phyloP scores from a whole-genome alignment of 2,888 invertebrate species.

The Hydropsyche betteni region DNA sequence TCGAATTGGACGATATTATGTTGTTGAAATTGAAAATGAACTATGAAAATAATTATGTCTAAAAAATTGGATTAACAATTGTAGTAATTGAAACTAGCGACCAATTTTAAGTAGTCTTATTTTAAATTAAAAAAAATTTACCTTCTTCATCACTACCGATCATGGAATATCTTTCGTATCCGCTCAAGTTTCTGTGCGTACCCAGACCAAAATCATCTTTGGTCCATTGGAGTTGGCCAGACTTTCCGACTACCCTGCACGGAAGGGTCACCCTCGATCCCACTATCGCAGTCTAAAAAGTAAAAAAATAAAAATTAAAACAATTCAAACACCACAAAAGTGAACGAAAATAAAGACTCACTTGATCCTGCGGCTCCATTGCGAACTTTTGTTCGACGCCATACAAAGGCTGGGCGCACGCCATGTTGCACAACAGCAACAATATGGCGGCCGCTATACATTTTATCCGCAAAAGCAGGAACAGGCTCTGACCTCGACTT shows the following conservation, averaged over 20 bases:
- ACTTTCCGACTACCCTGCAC: slow-evolving; percentile 88
- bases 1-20: no score
- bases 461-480: slow-evolving; percentile 48
- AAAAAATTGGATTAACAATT: no score
- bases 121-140: slow-evolving; percentile 56
- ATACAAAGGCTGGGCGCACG: slow-evolving; percentile 42
- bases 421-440: slow-evolving; percentile 12
- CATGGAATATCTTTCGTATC: slow-evolving; percentile 95
- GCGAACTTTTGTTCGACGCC: slow-evolving; percentile 80
- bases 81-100: no score
- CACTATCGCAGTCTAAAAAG: slow-evolving; percentile 81
- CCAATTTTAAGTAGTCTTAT: no score
- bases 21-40: no score
- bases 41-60: no score
- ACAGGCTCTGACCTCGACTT: slow-evolving; percentile 35
- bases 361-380: slow-evolving; percentile 88
- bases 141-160: slow-evolving; percentile 96
- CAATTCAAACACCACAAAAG: no score
- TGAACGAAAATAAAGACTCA: slow-evolving; percentile 48
- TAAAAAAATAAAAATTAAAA: neutral
- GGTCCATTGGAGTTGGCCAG: slow-evolving; percentile 95
- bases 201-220: slow-evolving; percentile 96
- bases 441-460: slow-evolving; percentile 36
- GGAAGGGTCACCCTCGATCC: slow-evolving; percentile 89
- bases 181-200: slow-evolving; percentile 86